Evolutionary conservation across 2,888 invertebrate genomes (phyloP).

Genomic region (Smittia aterrima): DNA sequence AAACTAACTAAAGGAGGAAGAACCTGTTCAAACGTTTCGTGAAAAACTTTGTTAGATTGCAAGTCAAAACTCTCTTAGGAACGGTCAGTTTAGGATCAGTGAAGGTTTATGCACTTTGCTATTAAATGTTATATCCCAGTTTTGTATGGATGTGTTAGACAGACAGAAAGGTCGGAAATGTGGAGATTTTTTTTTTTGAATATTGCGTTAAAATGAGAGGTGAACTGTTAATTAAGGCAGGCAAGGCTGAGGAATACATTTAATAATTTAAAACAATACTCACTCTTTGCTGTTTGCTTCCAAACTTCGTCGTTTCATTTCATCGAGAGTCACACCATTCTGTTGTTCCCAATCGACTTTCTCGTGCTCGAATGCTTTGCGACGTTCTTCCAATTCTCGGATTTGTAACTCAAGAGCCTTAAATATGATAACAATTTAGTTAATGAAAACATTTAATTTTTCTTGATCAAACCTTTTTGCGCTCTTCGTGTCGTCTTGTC

Average conservation of each 20-base stretch:
- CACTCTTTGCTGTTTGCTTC: constrained; percentile 88
- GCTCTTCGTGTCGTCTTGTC: constrained; percentile 81
- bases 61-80: too few species aligned
- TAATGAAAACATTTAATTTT: constrained; percentile 49
- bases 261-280: constrained; percentile 56
- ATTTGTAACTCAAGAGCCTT: constrained; percentile 79
- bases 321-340: constrained; percentile 85
- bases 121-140: constrained; percentile 31
- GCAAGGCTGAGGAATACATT: too few species aligned
- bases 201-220: too few species aligned
- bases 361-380: constrained; percentile 80
- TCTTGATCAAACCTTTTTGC: constrained; percentile 66
- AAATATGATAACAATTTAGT: constrained; percentile 43
- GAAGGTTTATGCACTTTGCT: neutral
- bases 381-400: constrained; percentile 86
- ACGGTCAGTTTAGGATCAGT: too few species aligned
- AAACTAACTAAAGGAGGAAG: too few species aligned
- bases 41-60: neutral
- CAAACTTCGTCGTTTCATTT: constrained; percentile 79
- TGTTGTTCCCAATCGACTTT: constrained; percentile 86
- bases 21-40: neutral
- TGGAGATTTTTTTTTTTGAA: too few species aligned
- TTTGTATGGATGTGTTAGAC: constrained; percentile 27
- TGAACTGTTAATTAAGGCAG: too few species aligned
- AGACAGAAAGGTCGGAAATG: neutral